Evolutionary conservation across 2,888 invertebrate species (phyloP).

Genomic region (Sepiola atlantica): DNA sequence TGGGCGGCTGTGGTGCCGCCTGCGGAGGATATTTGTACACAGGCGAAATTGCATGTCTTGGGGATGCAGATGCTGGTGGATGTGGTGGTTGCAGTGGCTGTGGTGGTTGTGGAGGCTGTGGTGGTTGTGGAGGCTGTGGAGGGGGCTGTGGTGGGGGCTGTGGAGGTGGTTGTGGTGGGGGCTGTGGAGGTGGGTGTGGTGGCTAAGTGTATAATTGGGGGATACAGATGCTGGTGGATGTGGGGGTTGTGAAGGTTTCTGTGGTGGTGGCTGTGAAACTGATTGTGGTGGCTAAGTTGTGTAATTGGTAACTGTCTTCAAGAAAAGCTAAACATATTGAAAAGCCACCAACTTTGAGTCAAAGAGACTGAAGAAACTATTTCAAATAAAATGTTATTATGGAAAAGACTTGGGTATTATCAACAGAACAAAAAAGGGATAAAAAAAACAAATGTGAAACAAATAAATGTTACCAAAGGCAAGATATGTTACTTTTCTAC

Average conservation of each 20-base stretch:
- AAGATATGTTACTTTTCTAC: too few relatives aligned
- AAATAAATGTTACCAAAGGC: too few relatives aligned
- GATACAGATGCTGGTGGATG: neutral
- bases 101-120: conserved; percentile 58
- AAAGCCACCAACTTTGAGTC: too few relatives aligned
- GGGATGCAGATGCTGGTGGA: conserved; percentile 53
- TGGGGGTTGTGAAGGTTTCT: neutral
- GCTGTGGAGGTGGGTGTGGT: conserved; percentile 39
- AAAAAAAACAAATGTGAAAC: too few relatives aligned
- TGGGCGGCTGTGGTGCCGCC: conserved; percentile 63
- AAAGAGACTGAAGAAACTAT: too few relatives aligned
- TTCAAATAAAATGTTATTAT: too few relatives aligned
- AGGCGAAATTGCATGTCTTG: conserved; percentile 57
- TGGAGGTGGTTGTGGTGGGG: conserved; percentile 38
- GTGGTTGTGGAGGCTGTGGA: conserved; percentile 54
- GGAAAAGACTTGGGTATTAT: too few relatives aligned
- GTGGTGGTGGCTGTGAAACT: too few relatives aligned
- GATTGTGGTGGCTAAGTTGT: too few relatives aligned
- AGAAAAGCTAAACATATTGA: too few relatives aligned
- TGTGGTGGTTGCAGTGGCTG: conserved; percentile 51
- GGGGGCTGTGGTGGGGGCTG: conserved; percentile 58
- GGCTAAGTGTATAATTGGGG: neutral
- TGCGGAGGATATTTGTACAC: conserved; percentile 55
- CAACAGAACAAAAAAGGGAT: too few relatives aligned
- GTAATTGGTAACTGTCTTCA: too few relatives aligned